A percentile compares a stretch with the other conserved stretches of the same genome.
phyloP scores from a whole-genome alignment of 2,888 invertebrate species.

The Caenorhabditis angaria region DNA sequence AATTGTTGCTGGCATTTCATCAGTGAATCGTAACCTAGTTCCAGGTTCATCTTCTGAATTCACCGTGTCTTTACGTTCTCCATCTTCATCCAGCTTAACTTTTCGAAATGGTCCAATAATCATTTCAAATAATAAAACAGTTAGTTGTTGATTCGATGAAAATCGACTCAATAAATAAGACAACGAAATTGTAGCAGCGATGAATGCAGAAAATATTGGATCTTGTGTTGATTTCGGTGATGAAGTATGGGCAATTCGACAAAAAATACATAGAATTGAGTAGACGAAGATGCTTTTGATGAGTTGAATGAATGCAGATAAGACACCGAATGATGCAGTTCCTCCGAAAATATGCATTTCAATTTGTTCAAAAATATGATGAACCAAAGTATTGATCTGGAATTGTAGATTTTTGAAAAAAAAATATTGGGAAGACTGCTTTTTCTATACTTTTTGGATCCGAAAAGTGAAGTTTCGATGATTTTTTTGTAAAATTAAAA shows the following conservation, averaged over 20 bases:
- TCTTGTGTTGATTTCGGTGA: constrained; percentile 65
- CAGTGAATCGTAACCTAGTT: not conserved
- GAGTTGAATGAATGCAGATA: constrained; percentile 47
- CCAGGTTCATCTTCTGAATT: not conserved
- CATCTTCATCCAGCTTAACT: no score
- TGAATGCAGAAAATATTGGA: constrained; percentile 87
- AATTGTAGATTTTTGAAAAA: constrained; percentile 75
- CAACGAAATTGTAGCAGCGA: constrained; percentile 81
- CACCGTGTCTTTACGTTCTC: constrained; percentile 1
- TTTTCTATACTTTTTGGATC: not conserved
- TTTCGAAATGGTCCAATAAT: constrained; percentile 24
- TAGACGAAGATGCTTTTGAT: constrained; percentile 75
- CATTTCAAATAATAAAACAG: constrained; percentile 36
- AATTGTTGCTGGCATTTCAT: constrained; percentile 48
- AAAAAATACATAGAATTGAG: constrained; percentile 30
- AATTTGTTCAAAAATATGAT: constrained; percentile 92
- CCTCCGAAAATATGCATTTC: constrained; percentile 79
- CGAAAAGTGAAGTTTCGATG: no score
- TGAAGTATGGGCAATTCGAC: constrained; percentile 36
- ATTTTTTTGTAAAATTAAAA: no score
- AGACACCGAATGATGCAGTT: constrained; percentile 78
- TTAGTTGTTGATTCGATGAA: constrained; percentile 54
- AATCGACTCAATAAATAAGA: constrained; percentile 86
- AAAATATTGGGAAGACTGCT: not conserved
- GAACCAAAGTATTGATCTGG: constrained; percentile 88